A percentile compares a stretch with the other conserved stretches of the same genome.
phyloP scores from a whole-genome alignment of 2,888 invertebrate genomes.

The Leptopterna dolabrata region DNA sequence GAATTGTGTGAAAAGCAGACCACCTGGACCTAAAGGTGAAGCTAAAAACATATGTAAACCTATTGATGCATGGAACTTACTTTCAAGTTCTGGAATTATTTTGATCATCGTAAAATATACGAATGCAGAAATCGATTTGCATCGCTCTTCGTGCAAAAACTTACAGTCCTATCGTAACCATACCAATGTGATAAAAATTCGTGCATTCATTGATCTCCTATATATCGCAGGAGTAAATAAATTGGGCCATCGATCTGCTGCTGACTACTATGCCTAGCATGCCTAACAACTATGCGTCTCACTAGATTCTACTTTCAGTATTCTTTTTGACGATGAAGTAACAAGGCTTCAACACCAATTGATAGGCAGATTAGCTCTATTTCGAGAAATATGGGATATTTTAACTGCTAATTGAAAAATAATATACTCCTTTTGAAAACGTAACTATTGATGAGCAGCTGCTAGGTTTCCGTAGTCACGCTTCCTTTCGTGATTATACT shows the following conservation, averaged over 20 bases:
- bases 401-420: slow-evolving; percentile 35
- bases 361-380: slow-evolving; percentile 36
- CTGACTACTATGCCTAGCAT: slow-evolving; percentile 9
- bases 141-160: background rate
- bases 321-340: slow-evolving; percentile 23
- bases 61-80: too few relatives aligned
- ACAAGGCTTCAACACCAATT: slow-evolving; percentile 21
- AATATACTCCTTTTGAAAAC: slow-evolving; percentile 35
- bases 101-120: background rate
- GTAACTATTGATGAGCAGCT: slow-evolving; percentile 42
- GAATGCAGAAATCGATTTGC: slow-evolving; percentile 17
- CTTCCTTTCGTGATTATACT: slow-evolving; percentile 40
- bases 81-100: too few relatives aligned
- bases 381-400: slow-evolving; percentile 39
- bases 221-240: slow-evolving; percentile 47
- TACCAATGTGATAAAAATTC: slow-evolving; percentile 6
- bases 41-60: too few relatives aligned
- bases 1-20: too few relatives aligned
- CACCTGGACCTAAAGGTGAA: too few relatives aligned
- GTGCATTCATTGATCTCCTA: slow-evolving; percentile 23
- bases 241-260: slow-evolving; percentile 17
- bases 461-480: slow-evolving; percentile 37
- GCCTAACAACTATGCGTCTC: slow-evolving; percentile 23
- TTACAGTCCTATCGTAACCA: slow-evolving; percentile 18
- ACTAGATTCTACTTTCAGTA: slow-evolving; percentile 16